A percentile compares a stretch with the other conserved stretches of the same genome.
phyloP scores from a whole-genome alignment of 2,888 invertebrate species.

The Diarsia brunnea region DNA sequence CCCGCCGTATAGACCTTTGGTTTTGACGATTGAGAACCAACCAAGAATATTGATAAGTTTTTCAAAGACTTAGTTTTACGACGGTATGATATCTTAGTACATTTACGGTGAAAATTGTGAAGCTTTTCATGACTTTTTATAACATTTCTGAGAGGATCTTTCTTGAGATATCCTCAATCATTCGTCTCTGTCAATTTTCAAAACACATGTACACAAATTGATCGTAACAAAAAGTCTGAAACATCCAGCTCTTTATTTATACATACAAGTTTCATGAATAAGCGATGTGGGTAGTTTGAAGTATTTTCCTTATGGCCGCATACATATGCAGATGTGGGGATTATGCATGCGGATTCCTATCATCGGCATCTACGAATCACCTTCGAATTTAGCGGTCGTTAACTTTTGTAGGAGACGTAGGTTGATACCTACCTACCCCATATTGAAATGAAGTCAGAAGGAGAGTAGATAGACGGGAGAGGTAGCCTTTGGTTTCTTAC shows the following conservation, averaged over 20 bases:
- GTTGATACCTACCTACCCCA: slow-evolving; percentile 2
- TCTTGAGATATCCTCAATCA: neutral
- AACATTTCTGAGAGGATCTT: neutral
- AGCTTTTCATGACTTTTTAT: neutral
- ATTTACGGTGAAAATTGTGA: neutral
- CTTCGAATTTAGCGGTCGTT: slow-evolving; percentile 77
- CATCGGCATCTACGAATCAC: slow-evolving; percentile 78
- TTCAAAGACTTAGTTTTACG: neutral
- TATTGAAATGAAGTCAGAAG: slow-evolving; percentile 8
- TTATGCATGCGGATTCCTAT: slow-evolving; percentile 74
- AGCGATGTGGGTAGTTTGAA: slow-evolving; percentile 50
- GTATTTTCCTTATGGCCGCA: slow-evolving; percentile 47
- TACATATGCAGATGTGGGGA: slow-evolving; percentile 56
- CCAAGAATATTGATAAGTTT: no score
- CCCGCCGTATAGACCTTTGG: no score
- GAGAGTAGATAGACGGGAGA: neutral
- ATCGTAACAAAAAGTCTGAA: slow-evolving; percentile 19
- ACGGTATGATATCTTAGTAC: neutral
- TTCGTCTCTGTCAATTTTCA: neutral
- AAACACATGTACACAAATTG: slow-evolving; percentile 14
- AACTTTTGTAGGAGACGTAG: slow-evolving; percentile 43
- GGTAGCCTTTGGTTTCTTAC: neutral
- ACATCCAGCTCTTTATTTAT: slow-evolving; percentile 36
- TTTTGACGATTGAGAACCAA: no score
- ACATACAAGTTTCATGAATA: slow-evolving; percentile 61